Evolutionary conservation across 2,113 vertebrate genomes (phyloP).

Genomic region (Poeciliopsis occidentalis): DNA sequence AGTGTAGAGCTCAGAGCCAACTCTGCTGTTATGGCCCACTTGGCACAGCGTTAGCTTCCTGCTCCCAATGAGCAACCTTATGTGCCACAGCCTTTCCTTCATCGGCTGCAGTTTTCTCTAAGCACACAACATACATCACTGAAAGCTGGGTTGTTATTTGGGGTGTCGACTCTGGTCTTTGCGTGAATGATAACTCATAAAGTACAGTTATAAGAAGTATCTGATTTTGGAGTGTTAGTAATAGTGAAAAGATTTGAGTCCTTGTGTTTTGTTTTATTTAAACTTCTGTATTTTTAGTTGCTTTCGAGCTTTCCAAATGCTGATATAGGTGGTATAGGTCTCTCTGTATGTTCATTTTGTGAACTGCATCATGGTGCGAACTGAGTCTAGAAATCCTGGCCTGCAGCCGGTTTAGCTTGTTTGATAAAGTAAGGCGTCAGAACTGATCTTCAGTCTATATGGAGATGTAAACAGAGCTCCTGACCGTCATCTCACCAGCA

Average conservation of each 20-base stretch:
- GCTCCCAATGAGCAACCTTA: slow-evolving; percentile 16
- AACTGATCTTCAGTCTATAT: no score
- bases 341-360: background rate
- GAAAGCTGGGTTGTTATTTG: background rate
- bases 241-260: background rate
- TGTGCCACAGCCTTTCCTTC: background rate
- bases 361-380: background rate
- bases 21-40: slow-evolving; percentile 37
- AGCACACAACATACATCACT: background rate
- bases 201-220: background rate
- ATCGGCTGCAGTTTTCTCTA: background rate
- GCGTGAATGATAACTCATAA: background rate
- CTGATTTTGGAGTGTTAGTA: background rate
- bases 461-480: no score
- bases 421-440: background rate
- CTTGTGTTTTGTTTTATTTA: no score
- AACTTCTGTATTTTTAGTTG: background rate
- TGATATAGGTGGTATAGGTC: background rate
- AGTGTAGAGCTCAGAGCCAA: slow-evolving; percentile 1
- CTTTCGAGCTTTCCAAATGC: background rate
- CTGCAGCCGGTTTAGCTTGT: background rate
- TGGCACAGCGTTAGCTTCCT: slow-evolving; percentile 46
- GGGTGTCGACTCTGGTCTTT: background rate
- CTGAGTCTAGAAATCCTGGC: background rate
- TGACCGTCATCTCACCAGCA: no score